These are phyloP conservation scores for Chelidonichthys spinosus DNA, from an alignment of 2,797 vertebrate species.

Conservation along the genomic window DNA sequence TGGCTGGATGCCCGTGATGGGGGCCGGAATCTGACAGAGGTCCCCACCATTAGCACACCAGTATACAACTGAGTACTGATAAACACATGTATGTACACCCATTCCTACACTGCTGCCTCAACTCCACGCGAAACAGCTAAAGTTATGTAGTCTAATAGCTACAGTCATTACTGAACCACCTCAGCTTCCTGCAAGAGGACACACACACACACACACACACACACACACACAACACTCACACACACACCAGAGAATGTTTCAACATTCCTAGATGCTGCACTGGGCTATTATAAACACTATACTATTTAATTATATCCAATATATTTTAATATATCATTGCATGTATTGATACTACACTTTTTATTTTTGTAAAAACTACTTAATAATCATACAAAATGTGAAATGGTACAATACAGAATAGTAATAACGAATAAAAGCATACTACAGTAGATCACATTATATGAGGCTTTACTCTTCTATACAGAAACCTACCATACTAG, in stretches of 20 bases:
- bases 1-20: constrained; percentile 66
- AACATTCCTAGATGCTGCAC: not conserved
- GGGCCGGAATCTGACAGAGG: constrained; percentile 72
- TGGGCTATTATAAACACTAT: not conserved
- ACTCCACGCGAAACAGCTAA: constrained; percentile 5
- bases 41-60: constrained; percentile 64
- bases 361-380: not conserved
- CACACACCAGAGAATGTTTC: not conserved
- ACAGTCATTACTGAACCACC: constrained; percentile 17
- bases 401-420: too few relatives aligned
- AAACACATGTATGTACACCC: constrained; percentile 5
- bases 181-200: not conserved
- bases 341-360: not conserved
- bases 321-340: accelerated
- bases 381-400: not conserved
- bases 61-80: constrained; percentile 55
- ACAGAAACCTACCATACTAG: not conserved
- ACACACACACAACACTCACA: not conserved
- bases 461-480: not conserved
- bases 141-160: constrained; percentile 7
- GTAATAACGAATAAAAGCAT: not conserved
- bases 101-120: constrained; percentile 5
- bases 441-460: not conserved
- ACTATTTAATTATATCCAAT: not conserved
- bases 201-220: not conserved